Evolutionary conservation across 53 echinoderm and acorn worm species (phyloP).

Genomic region (Antedon mediterranea): DNA sequence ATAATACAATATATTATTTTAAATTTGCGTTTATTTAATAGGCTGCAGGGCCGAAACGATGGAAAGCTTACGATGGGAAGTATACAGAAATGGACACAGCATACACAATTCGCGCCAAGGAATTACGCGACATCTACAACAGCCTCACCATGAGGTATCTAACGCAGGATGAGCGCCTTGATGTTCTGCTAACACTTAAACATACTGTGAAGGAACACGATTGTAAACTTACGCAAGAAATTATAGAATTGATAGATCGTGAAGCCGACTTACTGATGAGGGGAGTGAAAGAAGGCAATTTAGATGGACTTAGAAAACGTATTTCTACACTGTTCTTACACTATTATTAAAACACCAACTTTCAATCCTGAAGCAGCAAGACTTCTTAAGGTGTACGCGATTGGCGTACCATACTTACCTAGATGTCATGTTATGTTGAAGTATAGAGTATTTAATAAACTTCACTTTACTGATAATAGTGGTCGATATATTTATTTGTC

Average conservation of each 20-base stretch:
- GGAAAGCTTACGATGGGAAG: conserved; percentile 80
- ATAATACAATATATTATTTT: too few relatives aligned
- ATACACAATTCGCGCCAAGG: conserved; percentile 85
- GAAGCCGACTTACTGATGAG: conserved; percentile 93
- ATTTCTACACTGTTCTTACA: conserved; percentile 92
- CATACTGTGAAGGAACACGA: conserved; percentile 91
- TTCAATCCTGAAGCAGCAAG: conserved; percentile 95
- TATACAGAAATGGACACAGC: conserved; percentile 98
- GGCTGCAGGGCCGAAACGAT: conserved; percentile 84
- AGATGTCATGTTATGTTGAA: too few relatives aligned
- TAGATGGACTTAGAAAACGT: conserved; percentile 79
- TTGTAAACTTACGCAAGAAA: conserved; percentile 96
- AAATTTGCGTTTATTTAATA: too few relatives aligned
- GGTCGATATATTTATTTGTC: too few relatives aligned
- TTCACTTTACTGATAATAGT: too few relatives aligned
- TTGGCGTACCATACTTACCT: too few relatives aligned
- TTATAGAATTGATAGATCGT: conserved; percentile 87
- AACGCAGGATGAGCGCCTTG: conserved; percentile 92
- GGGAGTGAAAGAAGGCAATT: conserved; percentile 78
- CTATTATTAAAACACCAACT: conserved; percentile 93
- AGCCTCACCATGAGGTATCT: conserved; percentile 86
- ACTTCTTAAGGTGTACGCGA: too few relatives aligned
- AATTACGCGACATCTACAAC: conserved; percentile 80
- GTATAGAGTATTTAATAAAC: too few relatives aligned
- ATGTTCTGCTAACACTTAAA: conserved; percentile 82